Percentiles rank a stretch among this genome's conserved stretches.
Evolutionary conservation across 1,140 invertebrate species (phyloP).

Genomic region (Yoshiicerus persimilis): DNA sequence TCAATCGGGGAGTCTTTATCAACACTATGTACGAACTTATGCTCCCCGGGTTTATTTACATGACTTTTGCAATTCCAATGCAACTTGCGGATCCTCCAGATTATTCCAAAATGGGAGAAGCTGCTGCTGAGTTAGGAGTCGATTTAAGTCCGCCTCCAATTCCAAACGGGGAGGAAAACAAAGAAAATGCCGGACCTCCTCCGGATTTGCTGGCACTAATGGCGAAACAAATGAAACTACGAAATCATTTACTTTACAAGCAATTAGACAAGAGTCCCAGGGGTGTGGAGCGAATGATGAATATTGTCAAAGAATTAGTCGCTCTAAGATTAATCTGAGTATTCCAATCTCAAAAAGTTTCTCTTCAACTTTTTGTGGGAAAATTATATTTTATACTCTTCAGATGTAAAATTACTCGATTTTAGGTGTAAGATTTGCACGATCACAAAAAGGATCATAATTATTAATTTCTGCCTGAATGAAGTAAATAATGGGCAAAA

Average conservation of each 20-base stretch:
- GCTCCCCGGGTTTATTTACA: background rate
- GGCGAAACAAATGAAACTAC: background rate
- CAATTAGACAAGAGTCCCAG: background rate
- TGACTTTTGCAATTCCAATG: slow-evolving; percentile 35
- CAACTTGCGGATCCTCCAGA: slow-evolving; percentile 21
- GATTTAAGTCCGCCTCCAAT: background rate
- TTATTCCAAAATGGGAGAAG: background rate
- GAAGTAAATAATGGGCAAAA: too few relatives aligned
- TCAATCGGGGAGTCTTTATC: slow-evolving; percentile 8
- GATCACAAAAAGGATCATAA: too few relatives aligned
- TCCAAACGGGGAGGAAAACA: background rate
- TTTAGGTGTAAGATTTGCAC: too few relatives aligned
- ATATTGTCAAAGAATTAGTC: background rate
- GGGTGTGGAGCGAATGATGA: background rate
- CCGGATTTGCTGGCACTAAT: too few relatives aligned
- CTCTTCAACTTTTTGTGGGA: background rate
- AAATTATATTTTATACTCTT: background rate
- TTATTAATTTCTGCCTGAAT: too few relatives aligned
- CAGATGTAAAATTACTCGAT: too few relatives aligned
- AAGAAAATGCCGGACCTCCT: background rate
- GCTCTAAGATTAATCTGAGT: background rate
- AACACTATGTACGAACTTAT: background rate
- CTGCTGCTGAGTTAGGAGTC: background rate
- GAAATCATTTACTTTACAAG: background rate
- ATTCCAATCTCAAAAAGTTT: background rate